Percentiles rank a stretch among this genome's conserved stretches.
Conservation (phyloP, 2,113 vertebrate genomes). For the Bos indicus region DNA sequence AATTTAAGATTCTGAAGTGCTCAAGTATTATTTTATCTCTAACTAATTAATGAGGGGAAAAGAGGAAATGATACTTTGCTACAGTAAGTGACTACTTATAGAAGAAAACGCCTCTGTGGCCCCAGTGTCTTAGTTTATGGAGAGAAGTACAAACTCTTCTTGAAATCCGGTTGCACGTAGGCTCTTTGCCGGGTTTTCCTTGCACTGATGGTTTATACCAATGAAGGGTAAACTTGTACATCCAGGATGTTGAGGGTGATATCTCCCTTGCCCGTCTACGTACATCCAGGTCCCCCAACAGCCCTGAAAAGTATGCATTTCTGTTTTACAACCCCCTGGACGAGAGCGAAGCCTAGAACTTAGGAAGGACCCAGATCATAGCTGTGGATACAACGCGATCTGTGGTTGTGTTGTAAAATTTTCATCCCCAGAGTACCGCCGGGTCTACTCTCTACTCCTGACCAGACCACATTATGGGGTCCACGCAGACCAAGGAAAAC, state of each 20-base stretch:
- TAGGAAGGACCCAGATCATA: background rate
- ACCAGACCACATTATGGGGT: background rate
- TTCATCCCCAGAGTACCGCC: background rate
- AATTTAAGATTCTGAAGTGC: slow-evolving; percentile 57
- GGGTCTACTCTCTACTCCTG: background rate
- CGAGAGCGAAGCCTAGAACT: background rate
- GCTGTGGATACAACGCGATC: background rate
- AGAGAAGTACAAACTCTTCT: background rate
- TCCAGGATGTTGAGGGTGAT: background rate
- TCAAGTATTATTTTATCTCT: slow-evolving; percentile 54
- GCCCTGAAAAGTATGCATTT: background rate
- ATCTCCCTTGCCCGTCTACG: background rate
- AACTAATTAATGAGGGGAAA: slow-evolving; percentile 43
- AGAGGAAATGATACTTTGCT: slow-evolving; percentile 13
- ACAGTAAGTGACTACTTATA: background rate
- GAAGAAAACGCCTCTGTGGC: background rate
- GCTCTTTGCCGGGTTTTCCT: background rate
- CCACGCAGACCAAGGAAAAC: background rate
- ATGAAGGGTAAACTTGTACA: fast-evolving
- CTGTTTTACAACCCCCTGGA: background rate
- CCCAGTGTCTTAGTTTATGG: background rate
- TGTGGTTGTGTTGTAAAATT: background rate
- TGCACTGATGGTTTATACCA: background rate
- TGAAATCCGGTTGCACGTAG: background rate
- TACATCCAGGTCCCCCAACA: too few relatives aligned